phyloP scores from a whole-genome alignment of 2,888 invertebrate genomes.

The Mimas tiliae region DNA sequence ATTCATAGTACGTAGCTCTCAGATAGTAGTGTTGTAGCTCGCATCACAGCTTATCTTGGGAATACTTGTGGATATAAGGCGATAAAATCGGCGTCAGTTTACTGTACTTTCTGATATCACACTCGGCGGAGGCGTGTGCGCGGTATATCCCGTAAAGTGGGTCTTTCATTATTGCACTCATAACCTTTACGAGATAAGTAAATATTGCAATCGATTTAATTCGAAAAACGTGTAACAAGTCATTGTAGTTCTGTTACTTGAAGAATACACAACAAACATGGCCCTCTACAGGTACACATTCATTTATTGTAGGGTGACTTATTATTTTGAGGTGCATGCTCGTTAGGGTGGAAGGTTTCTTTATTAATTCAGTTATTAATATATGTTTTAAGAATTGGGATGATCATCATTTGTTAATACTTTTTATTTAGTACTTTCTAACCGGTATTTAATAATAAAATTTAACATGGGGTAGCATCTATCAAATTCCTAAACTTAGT shows the following conservation, averaged over 20 bases:
- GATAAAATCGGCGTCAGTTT: conserved; percentile 66
- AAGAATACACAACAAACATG: conserved; percentile 63
- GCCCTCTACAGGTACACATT: conserved; percentile 72
- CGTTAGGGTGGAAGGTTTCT: conserved; percentile 17
- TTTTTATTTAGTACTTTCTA: not conserved
- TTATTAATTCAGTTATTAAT: not conserved
- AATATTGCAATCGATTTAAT: conserved; percentile 43
- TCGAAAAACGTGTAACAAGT: conserved; percentile 43
- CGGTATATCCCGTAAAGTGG: conserved; percentile 53
- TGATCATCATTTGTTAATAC: not conserved
- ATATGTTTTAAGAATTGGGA: not conserved
- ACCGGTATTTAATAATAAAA: not conserved
- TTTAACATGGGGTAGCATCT: not conserved
- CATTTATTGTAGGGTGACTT: conserved; percentile 37
- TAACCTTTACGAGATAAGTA: conserved; percentile 58
- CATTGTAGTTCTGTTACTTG: conserved; percentile 50
- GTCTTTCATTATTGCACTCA: conserved; percentile 53
- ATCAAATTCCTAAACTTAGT: not conserved
- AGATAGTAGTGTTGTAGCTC: conserved; percentile 80
- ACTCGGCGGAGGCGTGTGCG: conserved; percentile 74
- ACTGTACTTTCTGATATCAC: conserved; percentile 76
- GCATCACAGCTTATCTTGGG: conserved; percentile 69
- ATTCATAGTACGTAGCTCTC: conserved; percentile 85
- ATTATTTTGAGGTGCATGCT: conserved; percentile 39
- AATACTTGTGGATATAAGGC: conserved; percentile 76